Percentiles rank a stretch among this genome's conserved stretches.
Conservation (phyloP, 2,888 invertebrate species). For the Frankliniella fusca region DNA sequence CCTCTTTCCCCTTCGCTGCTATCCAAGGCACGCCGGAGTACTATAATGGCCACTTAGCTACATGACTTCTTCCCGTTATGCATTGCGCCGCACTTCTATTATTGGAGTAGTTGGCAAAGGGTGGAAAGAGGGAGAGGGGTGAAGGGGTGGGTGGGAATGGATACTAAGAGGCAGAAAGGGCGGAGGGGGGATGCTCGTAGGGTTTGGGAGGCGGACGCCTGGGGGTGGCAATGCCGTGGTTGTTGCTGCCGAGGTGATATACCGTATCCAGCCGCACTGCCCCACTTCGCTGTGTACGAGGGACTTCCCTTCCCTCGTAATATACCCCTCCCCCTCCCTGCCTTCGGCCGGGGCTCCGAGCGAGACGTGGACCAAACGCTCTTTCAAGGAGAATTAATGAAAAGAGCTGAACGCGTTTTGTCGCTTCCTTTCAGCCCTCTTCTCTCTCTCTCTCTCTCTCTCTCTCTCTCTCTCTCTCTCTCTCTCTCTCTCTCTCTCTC, state of each 20-base stretch:
- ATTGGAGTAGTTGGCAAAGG: neutral
- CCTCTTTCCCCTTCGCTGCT: too few species aligned
- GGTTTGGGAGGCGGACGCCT: neutral
- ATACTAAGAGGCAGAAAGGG: too few species aligned
- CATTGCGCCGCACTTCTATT: neutral
- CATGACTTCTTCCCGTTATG: neutral
- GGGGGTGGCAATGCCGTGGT: too few species aligned
- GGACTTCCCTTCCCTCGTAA: too few species aligned
- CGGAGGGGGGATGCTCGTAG: too few species aligned
- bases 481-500: too few species aligned
- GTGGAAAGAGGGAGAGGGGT: neutral
- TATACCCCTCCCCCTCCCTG: neutral
- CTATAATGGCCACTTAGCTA: neutral
- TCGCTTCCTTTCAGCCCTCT: too few species aligned
- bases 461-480: too few species aligned
- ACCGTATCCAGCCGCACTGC: neutral
- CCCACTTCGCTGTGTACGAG: neutral
- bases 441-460: too few species aligned
- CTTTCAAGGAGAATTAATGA: neutral
- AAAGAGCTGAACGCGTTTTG: neutral
- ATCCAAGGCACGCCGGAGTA: neutral
- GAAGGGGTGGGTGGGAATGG: neutral
- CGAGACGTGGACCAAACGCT: constrained; percentile 9
- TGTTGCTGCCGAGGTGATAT: neutral
- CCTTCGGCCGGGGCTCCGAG: neutral